These are phyloP conservation scores for Temnothorax rugatulus DNA, from an alignment of 2,888 invertebrate genomes.

Conservation along the genomic window DNA sequence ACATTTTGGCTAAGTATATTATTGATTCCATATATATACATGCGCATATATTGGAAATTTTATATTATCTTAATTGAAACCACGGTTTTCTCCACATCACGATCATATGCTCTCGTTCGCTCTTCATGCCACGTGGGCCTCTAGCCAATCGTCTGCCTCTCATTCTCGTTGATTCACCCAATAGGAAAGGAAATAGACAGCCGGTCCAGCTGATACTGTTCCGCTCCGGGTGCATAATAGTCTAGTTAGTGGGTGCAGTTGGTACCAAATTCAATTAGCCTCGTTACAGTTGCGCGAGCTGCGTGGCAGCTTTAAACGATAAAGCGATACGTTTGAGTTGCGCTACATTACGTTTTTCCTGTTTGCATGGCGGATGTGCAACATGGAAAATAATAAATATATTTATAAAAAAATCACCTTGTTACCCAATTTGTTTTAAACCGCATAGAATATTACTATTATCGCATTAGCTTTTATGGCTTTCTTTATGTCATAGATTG, in stretches of 20 bases:
- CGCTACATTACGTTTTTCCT: constrained; percentile 35
- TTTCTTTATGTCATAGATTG: background rate
- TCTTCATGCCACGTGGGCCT: constrained; percentile 6
- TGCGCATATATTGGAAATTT: constrained; percentile 14
- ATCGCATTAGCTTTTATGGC: background rate
- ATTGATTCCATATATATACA: background rate
- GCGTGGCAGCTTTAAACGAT: constrained; percentile 65
- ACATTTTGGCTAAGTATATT: background rate
- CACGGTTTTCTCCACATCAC: constrained; percentile 30
- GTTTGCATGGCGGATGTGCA: background rate
- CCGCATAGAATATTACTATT: background rate
- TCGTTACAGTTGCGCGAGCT: constrained; percentile 68
- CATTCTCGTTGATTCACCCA: constrained; percentile 48
- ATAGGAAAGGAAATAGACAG: constrained; percentile 63
- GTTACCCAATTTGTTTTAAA: background rate
- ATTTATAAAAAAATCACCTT: constrained; percentile 22
- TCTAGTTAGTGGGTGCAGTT: constrained; percentile 71
- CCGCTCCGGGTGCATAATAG: constrained; percentile 70
- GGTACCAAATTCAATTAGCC: constrained; percentile 73
- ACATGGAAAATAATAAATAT: constrained; percentile 32
- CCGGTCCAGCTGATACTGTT: constrained; percentile 67
- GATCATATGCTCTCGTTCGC: constrained; percentile 16
- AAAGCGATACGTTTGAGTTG: constrained; percentile 61
- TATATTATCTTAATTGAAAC: constrained; percentile 33
- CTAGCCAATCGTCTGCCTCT: constrained; percentile 39